These are phyloP conservation scores for Acronicta leporina DNA, from an alignment of 2,888 invertebrate species.

Conservation along the genomic window DNA sequence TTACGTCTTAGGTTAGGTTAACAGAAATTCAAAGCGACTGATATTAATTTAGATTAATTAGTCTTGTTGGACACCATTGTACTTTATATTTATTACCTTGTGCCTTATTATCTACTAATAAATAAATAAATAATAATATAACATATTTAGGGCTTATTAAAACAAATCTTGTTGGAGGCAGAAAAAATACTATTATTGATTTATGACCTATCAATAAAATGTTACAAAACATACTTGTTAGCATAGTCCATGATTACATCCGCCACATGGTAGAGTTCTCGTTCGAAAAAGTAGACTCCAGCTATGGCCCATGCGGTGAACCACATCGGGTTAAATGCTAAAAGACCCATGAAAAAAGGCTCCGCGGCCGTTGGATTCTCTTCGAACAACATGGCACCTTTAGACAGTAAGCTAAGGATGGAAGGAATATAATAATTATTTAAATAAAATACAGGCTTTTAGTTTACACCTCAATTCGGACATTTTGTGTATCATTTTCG, in stretches of 20 bases:
- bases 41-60: too few relatives aligned
- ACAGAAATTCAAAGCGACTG: too few relatives aligned
- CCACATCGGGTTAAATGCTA: constrained; percentile 74
- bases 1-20: too few relatives aligned
- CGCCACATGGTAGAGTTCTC: constrained; percentile 72
- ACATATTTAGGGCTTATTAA: too few relatives aligned
- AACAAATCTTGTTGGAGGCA: too few relatives aligned
- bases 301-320: constrained; percentile 68
- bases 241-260: constrained; percentile 65
- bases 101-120: too few relatives aligned
- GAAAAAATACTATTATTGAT: not conserved
- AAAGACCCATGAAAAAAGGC: constrained; percentile 74
- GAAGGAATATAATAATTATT: not conserved
- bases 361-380: constrained; percentile 73
- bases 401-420: constrained; percentile 72
- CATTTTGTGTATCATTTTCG: too few relatives aligned
- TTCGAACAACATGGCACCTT: constrained; percentile 74
- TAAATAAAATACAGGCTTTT: too few relatives aligned
- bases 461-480: too few relatives aligned
- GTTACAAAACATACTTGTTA: constrained; percentile 57
- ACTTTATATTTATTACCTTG: too few relatives aligned
- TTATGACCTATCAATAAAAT: not conserved
- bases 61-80: too few relatives aligned
- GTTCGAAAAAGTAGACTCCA: constrained; percentile 71
- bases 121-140: too few relatives aligned